Conservation (phyloP, 2,113 vertebrate genomes). For the Cercocebus atys region DNA sequence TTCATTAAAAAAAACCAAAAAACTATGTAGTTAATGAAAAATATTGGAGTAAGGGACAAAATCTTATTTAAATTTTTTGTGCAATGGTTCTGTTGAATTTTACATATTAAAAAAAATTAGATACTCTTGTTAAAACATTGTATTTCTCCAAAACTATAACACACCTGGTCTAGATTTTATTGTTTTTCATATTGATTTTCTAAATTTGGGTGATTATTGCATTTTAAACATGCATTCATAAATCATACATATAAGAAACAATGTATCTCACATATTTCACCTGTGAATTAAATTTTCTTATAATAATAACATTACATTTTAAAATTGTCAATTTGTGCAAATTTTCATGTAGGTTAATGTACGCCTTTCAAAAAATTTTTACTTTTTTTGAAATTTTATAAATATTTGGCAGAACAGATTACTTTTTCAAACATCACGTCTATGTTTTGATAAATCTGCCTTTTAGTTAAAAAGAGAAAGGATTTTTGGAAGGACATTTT, state of each 20-base stretch:
- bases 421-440: background rate
- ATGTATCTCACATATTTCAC: background rate
- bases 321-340: background rate
- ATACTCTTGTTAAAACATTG: background rate
- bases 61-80: background rate
- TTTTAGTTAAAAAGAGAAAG: conserved; percentile 19
- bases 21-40: background rate
- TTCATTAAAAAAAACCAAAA: background rate
- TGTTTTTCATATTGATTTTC: background rate
- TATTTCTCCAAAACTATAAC: background rate
- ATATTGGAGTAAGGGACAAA: background rate
- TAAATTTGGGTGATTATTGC: background rate
- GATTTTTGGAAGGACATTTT: background rate
- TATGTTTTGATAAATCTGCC: background rate
- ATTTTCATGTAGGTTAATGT: background rate
- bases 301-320: background rate
- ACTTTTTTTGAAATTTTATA: background rate
- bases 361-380: conserved; percentile 8
- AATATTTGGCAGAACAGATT: background rate
- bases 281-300: background rate
- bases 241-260: background rate
- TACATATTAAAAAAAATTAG: background rate
- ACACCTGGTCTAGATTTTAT: background rate
- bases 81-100: background rate
- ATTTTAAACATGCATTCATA: background rate